Evolutionary conservation across 1,140 invertebrate genomes (phyloP), one percentile per base, ranked within the genome.

Genomic region (Tetragonula clypearis): DNA sequence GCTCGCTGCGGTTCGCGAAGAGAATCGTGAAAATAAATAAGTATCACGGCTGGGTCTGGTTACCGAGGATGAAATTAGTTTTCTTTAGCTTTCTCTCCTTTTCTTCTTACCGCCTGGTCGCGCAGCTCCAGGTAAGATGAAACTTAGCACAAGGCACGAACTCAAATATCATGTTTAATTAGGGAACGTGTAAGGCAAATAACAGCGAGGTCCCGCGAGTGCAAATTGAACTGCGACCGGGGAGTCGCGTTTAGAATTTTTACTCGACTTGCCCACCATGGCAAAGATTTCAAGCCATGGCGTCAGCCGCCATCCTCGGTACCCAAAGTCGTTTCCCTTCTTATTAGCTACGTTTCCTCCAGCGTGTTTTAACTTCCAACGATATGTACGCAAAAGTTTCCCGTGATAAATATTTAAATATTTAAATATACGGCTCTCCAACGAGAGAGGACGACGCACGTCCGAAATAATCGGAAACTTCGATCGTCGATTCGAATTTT

Each of bases 111-210:
- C 15, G 41, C 0, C 41, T 35, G 35, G 41, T 15, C n/a, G 17
- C 49, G 41, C 49, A 53, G 60, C 74, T 19, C 9, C 35, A 35
- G 30, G 69, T 84, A 62, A 88, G 74, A 89, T 65, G 76, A 69
- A 83, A 80, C 62, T 73, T 15, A 19, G 79, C 73, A 80, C 79
- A 78, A 74, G 79, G 76, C 81, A 58, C 65, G 49, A 88, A 88
- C 79, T 88, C 83, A 60, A 88, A 79, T 74, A 78, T 86, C 79
- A 60, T 55, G 74, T 71, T 78, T 71, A 88, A 86, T 88, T 88
- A 80, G 66, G 60, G 49, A 26, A 23, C 56, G 66, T 23, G 77
- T 86, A 85, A 66, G 21, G 30, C 66, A 55, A 72, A 69, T 41
- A 62, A 49, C 30, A 53, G 66, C 19, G 17, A 78, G 65, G 26